Conservation (phyloP, 2,888 invertebrate genomes). For the Synanthedon tipuliformis region DNA sequence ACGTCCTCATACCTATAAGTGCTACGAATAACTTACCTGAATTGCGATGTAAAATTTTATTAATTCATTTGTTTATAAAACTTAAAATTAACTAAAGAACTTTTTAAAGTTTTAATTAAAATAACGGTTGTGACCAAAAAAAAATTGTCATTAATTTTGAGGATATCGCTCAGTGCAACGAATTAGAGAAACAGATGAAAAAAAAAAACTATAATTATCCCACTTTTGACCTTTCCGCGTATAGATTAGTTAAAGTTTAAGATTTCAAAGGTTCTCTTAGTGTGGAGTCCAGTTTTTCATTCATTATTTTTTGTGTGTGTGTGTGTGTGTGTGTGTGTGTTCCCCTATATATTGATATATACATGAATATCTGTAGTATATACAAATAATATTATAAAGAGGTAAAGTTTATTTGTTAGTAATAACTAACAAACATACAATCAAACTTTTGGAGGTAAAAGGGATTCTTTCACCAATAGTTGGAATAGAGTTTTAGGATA, state of each 20-base stretch:
- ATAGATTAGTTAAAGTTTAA: constrained; percentile 3
- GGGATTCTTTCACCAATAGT: not conserved
- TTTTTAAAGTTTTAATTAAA: not conserved
- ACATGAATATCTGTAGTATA: too few species aligned
- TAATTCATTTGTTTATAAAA: too few species aligned
- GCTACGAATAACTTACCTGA: too few species aligned
- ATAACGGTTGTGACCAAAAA: not conserved
- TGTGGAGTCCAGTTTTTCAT: not conserved
- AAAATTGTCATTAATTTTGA: not conserved
- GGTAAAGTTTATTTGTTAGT: not conserved
- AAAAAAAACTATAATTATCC: constrained; percentile 44
- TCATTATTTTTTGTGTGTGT: too few species aligned
- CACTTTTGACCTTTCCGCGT: constrained; percentile 41
- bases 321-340: too few species aligned
- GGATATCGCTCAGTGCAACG: not conserved
- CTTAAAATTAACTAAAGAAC: too few species aligned
- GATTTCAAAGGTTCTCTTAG: not conserved
- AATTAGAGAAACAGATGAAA: constrained; percentile 10
- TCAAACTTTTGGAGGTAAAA: not conserved
- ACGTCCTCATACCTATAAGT: too few species aligned
- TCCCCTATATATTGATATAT: too few species aligned
- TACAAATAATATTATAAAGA: too few species aligned
- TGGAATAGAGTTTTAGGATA: too few species aligned
- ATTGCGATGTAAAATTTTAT: too few species aligned
- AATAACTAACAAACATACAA: not conserved